Base-by-base conservation (phyloP, 2,888 invertebrate genomes). In the Melanostoma scalare region DNA sequence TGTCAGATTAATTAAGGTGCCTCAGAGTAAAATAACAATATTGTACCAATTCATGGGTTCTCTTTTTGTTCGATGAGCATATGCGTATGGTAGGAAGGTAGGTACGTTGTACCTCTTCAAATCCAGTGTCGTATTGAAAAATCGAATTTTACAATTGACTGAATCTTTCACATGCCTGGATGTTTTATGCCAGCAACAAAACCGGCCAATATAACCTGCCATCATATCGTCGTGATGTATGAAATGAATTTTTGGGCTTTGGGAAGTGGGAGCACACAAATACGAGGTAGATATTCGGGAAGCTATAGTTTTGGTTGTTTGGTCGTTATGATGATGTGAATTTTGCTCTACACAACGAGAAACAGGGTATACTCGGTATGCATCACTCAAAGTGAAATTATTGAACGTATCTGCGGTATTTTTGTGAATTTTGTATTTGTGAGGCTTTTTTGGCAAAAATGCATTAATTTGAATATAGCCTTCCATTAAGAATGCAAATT, bases 1-100 rank as follows among this genome's bases (percentile, higher is more conserved):
- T 78, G 78, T 78, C 73, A 78, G 78, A 73, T 78, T 78, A 78
- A 78, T 78, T 78, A 78, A 78, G 72, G 77, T 58, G 35, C 8
- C 40, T 55, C 53, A 30, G 20, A 71, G 52, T 35, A 61, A 44
- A 55, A 69, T 61, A 69, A 69, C 46, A 56, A 56, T 56, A 69
- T 71, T 61, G 61, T 46, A 48, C 46, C 20, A 61, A 9, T 8
- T 10, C 6, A 52, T 52, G 30, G 20, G n/a, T 40, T 40, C n/a
- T 40, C 8, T 31, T 58, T 58, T 46, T 9, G 20, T 48, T 48
- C 46, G 10, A 35, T 44, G 60, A 44, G 6, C 61, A 48, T 10
- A 20, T 46, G 46, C 36, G 61, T 20, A 61, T 60, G 61, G 46
- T 33, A 36, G 9, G 20, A 20, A 20, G 20, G 20, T 20, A 20